Percentiles rank a stretch among this genome's conserved stretches.
These are phyloP conservation scores for Brachionus angularis DNA, from an alignment of 1,140 invertebrate species.

Conservation along the genomic window DNA sequence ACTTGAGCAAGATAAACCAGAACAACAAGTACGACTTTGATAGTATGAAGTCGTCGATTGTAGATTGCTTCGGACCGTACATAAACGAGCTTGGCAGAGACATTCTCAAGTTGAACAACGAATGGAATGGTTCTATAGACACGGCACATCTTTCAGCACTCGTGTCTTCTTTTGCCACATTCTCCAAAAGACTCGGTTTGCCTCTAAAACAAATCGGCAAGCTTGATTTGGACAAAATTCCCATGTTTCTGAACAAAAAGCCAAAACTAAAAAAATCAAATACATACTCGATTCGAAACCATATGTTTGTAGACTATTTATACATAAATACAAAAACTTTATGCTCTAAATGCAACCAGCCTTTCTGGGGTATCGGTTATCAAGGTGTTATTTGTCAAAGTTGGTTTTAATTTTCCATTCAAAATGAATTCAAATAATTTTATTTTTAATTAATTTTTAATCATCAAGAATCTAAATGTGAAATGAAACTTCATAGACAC, in stretches of 20 bases:
- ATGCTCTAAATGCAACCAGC: neutral
- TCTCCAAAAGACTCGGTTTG: neutral
- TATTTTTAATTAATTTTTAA: neutral
- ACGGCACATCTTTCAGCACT: constrained; percentile 21
- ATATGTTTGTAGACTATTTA: neutral
- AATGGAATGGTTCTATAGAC: constrained; percentile 25
- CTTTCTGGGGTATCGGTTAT: constrained; percentile 43
- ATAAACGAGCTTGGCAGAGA: neutral
- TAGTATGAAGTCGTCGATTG: neutral
- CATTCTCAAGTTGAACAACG: neutral
- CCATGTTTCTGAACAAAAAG: constrained; percentile 31
- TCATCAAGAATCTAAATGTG: constrained; percentile 23
- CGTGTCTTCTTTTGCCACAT: constrained; percentile 11
- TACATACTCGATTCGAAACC: neutral
- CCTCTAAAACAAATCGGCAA: constrained; percentile 39
- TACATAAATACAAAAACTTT: neutral
- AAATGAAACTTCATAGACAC: constrained; percentile 23
- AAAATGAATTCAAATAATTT: neutral
- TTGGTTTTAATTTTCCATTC: neutral
- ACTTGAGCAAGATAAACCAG: neutral
- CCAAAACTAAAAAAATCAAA: constrained; percentile 21
- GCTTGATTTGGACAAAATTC: constrained; percentile 30
- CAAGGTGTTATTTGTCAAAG: constrained; percentile 40
- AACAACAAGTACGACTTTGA: constrained; percentile 3
- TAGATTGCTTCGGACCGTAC: neutral